phyloP scores from a whole-genome alignment of 2,797 vertebrate species.

The Leptatherina wallacei region DNA sequence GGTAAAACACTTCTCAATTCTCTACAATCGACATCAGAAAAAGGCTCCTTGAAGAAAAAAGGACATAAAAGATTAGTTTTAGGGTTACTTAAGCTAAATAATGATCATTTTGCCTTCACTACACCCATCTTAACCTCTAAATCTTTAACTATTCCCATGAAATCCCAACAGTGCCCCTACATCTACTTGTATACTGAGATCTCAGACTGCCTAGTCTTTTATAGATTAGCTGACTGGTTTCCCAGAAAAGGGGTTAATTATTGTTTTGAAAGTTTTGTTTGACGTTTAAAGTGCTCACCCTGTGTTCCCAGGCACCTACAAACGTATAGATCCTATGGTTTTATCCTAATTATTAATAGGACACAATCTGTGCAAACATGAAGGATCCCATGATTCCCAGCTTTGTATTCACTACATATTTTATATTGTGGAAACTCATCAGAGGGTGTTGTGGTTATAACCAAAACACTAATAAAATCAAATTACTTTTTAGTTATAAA shows the following conservation, averaged over 20 bases:
- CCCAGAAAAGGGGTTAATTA: not conserved
- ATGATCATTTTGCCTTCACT: not conserved
- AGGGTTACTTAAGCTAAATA: not conserved
- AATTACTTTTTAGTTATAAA: too few relatives aligned
- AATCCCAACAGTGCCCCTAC: not conserved
- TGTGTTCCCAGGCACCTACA: not conserved
- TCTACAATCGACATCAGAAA: not conserved
- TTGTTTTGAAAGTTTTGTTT: slow-evolving; percentile 2
- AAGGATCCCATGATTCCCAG: not conserved
- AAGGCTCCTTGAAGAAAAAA: slow-evolving; percentile 11
- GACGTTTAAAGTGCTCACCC: not conserved
- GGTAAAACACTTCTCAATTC: slow-evolving; percentile 10
- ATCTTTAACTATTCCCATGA: not conserved
- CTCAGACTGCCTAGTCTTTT: not conserved
- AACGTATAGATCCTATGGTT: not conserved
- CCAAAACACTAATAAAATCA: too few relatives aligned
- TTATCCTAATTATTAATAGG: too few relatives aligned
- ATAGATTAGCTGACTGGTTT: not conserved
- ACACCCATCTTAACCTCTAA: not conserved
- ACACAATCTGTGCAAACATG: too few relatives aligned
- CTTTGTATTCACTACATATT: not conserved
- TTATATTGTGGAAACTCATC: not conserved
- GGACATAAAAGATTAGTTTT: not conserved
- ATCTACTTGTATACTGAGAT: not conserved
- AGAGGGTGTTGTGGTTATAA: not conserved